Evolutionary conservation across 2,113 vertebrate genomes (phyloP).

Genomic region (Centrocercus urophasianus): DNA sequence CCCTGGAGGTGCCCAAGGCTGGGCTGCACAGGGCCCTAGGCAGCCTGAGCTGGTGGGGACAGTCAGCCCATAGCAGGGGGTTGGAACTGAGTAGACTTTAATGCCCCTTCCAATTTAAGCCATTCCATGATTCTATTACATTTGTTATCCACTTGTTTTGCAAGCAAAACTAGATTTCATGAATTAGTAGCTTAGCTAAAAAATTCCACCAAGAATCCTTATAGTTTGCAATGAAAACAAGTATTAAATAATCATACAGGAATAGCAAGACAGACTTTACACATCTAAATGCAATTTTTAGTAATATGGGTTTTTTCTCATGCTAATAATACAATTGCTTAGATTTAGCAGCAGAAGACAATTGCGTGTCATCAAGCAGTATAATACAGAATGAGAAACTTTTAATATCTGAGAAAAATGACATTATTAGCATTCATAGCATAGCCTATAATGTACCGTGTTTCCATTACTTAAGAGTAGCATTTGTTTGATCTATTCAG

Average conservation of each 20-base stretch:
- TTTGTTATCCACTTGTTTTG: neutral
- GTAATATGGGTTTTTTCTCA: constrained; percentile 19
- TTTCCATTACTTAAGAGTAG: constrained; percentile 17
- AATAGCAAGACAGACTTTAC: neutral
- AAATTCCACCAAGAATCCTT: neutral
- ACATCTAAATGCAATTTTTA: constrained; percentile 5
- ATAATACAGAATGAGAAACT: constrained; percentile 45
- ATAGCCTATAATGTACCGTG: neutral
- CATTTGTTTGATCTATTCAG: constrained; percentile 38
- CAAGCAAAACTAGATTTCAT: neutral
- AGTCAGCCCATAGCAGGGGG: neutral
- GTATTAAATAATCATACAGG: neutral
- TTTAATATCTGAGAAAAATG: constrained; percentile 10
- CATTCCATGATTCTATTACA: neutral
- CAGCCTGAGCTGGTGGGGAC: too few species aligned
- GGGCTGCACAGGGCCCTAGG: too few species aligned
- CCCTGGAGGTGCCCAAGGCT: too few species aligned
- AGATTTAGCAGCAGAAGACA: constrained; percentile 41
- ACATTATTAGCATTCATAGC: constrained; percentile 42
- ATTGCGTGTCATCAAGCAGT: neutral
- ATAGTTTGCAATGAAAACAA: constrained; percentile 7
- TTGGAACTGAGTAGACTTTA: neutral
- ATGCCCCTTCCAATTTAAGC: neutral
- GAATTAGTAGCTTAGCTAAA: neutral
- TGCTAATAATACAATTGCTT: constrained; percentile 21